Percentiles rank a stretch among this genome's conserved stretches.
Conservation (phyloP, 64 coral and sea anemone genomes). For the Stichodactyla mertensii region DNA sequence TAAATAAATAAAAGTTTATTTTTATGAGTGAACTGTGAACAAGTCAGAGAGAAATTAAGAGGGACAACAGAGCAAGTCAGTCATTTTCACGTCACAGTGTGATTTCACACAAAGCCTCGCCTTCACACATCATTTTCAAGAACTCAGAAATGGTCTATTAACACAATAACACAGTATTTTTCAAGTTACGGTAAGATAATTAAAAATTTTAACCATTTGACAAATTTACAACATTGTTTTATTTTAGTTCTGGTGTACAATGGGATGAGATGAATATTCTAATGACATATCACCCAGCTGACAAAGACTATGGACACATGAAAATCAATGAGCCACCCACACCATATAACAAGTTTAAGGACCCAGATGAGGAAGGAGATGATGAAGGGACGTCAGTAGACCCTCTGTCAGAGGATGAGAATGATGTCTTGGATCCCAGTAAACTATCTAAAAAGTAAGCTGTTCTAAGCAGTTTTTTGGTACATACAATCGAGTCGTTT, state of each 20-base stretch:
- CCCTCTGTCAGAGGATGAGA: slow-evolving; percentile 80
- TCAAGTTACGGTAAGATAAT: no score
- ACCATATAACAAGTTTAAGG: slow-evolving; percentile 87
- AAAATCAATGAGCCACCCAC: slow-evolving; percentile 97
- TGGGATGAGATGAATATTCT: slow-evolving; percentile 99
- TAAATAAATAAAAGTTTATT: no score
- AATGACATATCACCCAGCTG: slow-evolving; percentile 92
- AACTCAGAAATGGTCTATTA: no score
- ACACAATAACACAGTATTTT: no score
- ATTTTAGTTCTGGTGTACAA: slow-evolving; percentile 74
- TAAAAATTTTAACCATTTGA: no score
- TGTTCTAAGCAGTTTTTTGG: neutral
- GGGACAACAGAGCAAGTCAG: no score
- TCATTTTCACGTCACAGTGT: no score
- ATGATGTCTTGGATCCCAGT: slow-evolving; percentile 78
- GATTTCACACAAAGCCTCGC: no score
- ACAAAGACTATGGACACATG: slow-evolving; percentile 98
- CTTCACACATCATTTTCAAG: no score
- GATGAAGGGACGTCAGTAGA: slow-evolving; percentile 38
- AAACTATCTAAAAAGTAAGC: slow-evolving; percentile 65
- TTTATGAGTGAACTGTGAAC: no score
- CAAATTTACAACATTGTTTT: neutral
- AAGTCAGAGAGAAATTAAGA: no score
- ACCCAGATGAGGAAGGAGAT: slow-evolving; percentile 57
- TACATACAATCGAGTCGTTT: no score